These are phyloP conservation scores for Dorcus parallelipipedus DNA, from an alignment of 2,888 invertebrate genomes.

Conservation along the genomic window DNA sequence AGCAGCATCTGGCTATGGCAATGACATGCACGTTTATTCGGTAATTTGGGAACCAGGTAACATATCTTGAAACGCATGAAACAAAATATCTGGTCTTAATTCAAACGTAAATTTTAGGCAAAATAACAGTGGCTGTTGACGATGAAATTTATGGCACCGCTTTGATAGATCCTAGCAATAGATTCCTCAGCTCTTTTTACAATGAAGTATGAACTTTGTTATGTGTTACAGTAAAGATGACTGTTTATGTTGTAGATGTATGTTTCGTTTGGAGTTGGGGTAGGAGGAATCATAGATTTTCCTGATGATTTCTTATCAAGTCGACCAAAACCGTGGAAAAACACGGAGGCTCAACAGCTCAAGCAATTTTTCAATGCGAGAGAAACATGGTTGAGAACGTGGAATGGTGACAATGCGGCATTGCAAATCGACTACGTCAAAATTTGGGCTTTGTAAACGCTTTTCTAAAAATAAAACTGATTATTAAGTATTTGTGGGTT, in stretches of 20 bases:
- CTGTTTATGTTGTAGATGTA: constrained; percentile 54
- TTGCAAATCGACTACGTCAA: constrained; percentile 55
- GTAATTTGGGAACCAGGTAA: constrained; percentile 64
- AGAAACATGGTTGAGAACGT: constrained; percentile 58
- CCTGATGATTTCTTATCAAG: constrained; percentile 53
- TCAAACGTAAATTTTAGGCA: constrained; percentile 30
- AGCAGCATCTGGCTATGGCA: constrained; percentile 22
- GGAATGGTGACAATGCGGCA: constrained; percentile 45
- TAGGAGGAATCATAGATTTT: constrained; percentile 67
- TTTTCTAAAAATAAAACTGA: background rate
- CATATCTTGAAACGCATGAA: background rate
- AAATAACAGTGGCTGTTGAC: constrained; percentile 44
- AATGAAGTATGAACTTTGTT: constrained; percentile 40
- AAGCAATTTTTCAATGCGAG: constrained; percentile 60
- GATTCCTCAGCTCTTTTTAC: constrained; percentile 49
- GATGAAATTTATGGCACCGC: constrained; percentile 41
- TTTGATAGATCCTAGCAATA: constrained; percentile 24
- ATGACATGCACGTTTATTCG: constrained; percentile 62
- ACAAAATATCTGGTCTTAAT: too few relatives aligned
- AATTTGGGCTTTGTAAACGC: constrained; percentile 45
- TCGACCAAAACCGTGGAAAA: constrained; percentile 64
- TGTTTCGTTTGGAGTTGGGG: constrained; percentile 65
- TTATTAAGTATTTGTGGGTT: background rate
- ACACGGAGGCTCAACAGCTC: constrained; percentile 55
- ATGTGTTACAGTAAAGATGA: too few relatives aligned